Evolutionary conservation across 1,140 invertebrate species (phyloP), one percentile per base, ranked within the genome.

Genomic region (Ptiloglossa arizonensis): DNA sequence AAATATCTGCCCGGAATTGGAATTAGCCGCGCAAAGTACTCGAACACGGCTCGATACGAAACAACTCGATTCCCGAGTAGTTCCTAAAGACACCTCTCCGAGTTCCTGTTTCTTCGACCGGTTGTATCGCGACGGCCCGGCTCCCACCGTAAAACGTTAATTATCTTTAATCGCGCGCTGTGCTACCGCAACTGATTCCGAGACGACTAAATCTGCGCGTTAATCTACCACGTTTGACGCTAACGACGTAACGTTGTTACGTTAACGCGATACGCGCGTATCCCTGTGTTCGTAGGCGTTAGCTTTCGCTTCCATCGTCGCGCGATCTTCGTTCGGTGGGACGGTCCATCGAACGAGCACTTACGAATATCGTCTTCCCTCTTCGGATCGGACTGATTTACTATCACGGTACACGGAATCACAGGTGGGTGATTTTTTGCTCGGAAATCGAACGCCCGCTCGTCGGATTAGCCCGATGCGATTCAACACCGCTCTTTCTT

Each of bases 401-500:
- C 15, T 15, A 52, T 15, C 24, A 24, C 3, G 24, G 22, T 60
- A 9, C 44, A 22, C 0, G 9, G 19, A 48, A 38, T 41, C 44
- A 35, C 56, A 35, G 11, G 19, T 19, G n/a, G 72, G 32, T 44
- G 44, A 44, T 67, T 69, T 63, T 70, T 80, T 80, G 78, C 46
- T 27, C 38, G 48, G 60, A 50, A 83, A 74, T 75, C 70, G 72
- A 80, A 80, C 72, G 54, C 64, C 27, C 5, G 35, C 64, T 84
- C 68, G 68, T 62, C 63, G 75, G 83, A 87, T 87, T 87, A 86
- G 86, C 86, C 68, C 38, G 86, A 79, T 86, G 86, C 85, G 83
- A 87, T 70, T 81, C 77, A 67, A 87, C 67, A 82, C 68, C 71
- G 69, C 46, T 48, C 59, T 62, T 17, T 32, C 29, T n/a, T 56